These are phyloP conservation scores for Stenurella melanura DNA, from an alignment of 2,888 invertebrate genomes.

Conservation along the genomic window DNA sequence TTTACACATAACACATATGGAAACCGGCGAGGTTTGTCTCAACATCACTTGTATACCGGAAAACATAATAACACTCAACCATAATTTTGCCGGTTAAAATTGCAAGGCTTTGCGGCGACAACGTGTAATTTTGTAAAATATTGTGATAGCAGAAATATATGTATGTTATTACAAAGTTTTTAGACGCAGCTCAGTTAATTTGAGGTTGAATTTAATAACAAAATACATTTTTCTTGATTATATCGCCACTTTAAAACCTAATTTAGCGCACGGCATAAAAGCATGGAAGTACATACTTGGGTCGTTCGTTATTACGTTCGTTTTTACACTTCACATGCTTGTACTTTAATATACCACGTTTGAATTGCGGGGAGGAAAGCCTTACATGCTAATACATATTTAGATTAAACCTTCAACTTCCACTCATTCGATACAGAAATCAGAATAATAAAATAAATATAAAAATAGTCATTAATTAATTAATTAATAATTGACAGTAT, in stretches of 20 bases:
- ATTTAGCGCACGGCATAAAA: constrained; percentile 21
- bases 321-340: constrained; percentile 7
- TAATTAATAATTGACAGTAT: too few species aligned
- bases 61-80: constrained; percentile 9
- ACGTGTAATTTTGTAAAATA: constrained; percentile 31
- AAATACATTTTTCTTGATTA: constrained; percentile 37
- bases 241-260: constrained; percentile 35
- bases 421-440: too few species aligned
- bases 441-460: too few species aligned
- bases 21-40: background rate
- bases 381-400: background rate
- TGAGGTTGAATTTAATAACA: constrained; percentile 35
- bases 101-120: constrained; percentile 30
- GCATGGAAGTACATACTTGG: constrained; percentile 7
- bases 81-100: constrained; percentile 3
- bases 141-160: constrained; percentile 28
- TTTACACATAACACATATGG: too few species aligned
- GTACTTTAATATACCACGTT: background rate
- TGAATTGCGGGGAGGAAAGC: background rate
- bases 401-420: background rate
- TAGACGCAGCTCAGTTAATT: constrained; percentile 24
- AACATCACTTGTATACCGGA: background rate
- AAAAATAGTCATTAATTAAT: too few species aligned
- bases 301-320: constrained; percentile 8
- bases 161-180: constrained; percentile 30